Evolutionary conservation across 2,113 vertebrate species (phyloP).

Genomic region (Mus spicilegus): DNA sequence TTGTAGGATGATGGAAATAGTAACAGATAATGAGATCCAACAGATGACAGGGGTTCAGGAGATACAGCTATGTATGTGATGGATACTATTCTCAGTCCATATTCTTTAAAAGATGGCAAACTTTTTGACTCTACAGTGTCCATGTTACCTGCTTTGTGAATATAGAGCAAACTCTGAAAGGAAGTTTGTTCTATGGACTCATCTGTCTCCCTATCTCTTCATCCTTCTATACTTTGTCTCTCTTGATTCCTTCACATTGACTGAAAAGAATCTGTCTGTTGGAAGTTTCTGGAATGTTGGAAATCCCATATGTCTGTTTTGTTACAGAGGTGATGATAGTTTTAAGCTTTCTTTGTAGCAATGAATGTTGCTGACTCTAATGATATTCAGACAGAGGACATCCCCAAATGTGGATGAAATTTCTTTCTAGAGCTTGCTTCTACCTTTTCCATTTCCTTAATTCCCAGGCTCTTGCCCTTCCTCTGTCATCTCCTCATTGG

Average conservation of each 20-base stretch:
- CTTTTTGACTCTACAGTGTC: background rate
- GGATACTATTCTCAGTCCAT: background rate
- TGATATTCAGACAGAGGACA: background rate
- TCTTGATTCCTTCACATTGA: background rate
- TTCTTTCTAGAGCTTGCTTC: background rate
- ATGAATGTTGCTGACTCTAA: no score
- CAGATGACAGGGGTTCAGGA: background rate
- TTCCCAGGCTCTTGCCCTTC: no score
- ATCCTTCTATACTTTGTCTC: background rate
- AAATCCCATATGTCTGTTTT: background rate
- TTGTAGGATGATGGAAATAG: background rate
- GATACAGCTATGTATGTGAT: rapidly evolving
- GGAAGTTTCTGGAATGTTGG: background rate
- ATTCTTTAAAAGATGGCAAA: background rate
- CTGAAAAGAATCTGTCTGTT: rapidly evolving
- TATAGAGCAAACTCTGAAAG: background rate
- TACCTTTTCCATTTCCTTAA: background rate
- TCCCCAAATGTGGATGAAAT: background rate
- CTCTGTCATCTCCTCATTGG: background rate
- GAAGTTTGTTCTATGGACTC: no score
- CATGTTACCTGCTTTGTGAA: background rate
- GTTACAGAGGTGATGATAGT: rapidly evolving
- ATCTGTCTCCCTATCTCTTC: background rate
- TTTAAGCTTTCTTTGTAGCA: background rate
- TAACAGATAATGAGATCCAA: background rate